These are phyloP conservation scores for Phalacrocorax carbo DNA, from an alignment of 2,113 vertebrate species.

Conservation along the genomic window DNA sequence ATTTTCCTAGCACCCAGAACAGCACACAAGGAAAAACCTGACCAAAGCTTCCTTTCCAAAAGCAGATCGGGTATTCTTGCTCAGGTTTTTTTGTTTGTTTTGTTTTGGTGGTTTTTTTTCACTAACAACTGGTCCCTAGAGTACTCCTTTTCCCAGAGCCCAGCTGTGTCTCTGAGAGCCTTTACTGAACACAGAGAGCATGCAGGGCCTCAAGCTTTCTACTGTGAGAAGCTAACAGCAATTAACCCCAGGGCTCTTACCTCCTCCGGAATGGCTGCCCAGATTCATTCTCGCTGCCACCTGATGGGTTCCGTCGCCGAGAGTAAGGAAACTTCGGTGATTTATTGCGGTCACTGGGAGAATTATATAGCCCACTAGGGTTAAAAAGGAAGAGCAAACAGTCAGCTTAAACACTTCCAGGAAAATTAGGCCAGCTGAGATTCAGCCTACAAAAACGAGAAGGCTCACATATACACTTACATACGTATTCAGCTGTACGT, in stretches of 20 bases:
- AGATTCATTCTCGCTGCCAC: constrained; percentile 82
- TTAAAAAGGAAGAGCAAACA: constrained; percentile 12
- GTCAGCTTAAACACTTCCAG: background rate
- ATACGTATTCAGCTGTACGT: background rate
- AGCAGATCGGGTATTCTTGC: background rate
- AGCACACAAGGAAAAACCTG: background rate
- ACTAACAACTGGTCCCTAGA: background rate
- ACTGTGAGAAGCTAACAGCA: background rate
- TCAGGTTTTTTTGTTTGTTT: background rate
- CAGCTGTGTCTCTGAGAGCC: background rate
- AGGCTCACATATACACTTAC: background rate
- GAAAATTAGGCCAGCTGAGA: background rate
- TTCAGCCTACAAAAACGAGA: background rate
- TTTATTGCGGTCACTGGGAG: constrained; percentile 79
- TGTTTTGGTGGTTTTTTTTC: background rate
- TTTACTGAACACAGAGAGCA: background rate
- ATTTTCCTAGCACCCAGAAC: background rate
- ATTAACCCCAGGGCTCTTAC: constrained; percentile 51
- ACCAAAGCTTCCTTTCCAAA: background rate
- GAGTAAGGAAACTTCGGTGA: constrained; percentile 85
- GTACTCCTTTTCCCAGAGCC: background rate
- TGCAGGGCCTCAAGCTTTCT: background rate
- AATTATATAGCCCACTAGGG: constrained; percentile 82
- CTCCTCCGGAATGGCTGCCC: constrained; percentile 75
- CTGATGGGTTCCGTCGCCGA: constrained; percentile 78